Evolutionary conservation across 2,113 vertebrate species (phyloP).

Genomic region (Neoarius graeffei): DNA sequence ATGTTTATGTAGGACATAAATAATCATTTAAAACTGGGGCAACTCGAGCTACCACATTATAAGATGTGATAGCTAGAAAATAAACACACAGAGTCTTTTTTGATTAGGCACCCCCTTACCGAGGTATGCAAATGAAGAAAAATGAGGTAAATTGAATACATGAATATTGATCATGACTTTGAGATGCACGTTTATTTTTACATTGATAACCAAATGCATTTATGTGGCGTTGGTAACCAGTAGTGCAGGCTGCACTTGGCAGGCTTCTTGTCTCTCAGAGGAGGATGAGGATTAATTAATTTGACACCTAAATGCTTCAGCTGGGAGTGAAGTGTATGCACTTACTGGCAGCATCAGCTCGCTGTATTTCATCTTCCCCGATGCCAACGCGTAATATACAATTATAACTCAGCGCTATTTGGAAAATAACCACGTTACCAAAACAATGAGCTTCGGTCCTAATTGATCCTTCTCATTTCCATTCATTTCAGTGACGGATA

Average conservation of each 20-base stretch:
- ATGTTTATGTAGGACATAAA: neutral
- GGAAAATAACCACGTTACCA: conserved; percentile 11
- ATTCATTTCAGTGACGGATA: conserved; percentile 27
- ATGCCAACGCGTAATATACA: conserved; percentile 36
- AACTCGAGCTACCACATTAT: neutral
- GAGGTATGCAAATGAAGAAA: conserved; percentile 33
- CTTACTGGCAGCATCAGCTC: conserved; percentile 35
- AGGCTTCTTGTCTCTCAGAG: conserved; percentile 17
- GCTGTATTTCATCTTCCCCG: conserved; percentile 38
- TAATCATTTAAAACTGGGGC: neutral
- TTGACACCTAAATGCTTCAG: conserved; percentile 46
- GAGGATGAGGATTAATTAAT: conserved; percentile 47
- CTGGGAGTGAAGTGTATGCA: conserved; percentile 32
- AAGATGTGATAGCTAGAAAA: neutral
- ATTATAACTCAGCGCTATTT: conserved; percentile 38
- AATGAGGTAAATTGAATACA: neutral
- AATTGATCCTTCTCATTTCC: conserved; percentile 38
- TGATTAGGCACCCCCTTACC: neutral
- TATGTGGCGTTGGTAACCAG: neutral
- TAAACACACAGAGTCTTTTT: neutral
- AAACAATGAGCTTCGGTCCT: conserved; percentile 19
- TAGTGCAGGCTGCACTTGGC: conserved; percentile 13
- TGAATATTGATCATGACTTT: conserved; percentile 24
- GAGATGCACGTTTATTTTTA: neutral
- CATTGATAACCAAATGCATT: conserved; percentile 14